Base-by-base conservation (phyloP, 53 echinoderm and acorn worm species). In the Luidia sarsii region DNA sequence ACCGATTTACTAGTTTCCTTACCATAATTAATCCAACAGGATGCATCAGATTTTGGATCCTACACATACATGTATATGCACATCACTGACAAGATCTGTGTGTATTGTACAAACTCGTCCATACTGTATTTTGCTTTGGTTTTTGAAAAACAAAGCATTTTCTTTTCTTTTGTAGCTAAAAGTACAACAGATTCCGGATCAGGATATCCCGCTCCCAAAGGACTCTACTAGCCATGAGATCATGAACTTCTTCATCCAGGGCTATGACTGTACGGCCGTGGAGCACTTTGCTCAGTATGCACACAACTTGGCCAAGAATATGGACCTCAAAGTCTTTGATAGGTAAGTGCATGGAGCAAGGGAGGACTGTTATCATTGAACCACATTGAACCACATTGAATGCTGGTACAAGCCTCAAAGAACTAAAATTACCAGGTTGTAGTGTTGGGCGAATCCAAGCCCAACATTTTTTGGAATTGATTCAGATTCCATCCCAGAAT, bases 251-350 rank as follows among this genome's bases (percentile, higher is more conserved):
- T 82, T 39, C 37, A 79, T 90, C 18, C 82, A 69, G 55, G 95
- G 95, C 11, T 85, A 90, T 83, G 95, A 95, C 50, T 95, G 92
- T 34, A 92, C 90, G 27, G 35, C 80, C 8, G 95, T 95, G 18
- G 95, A 95, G 88, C 95, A 95, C 52, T 95, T 84, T 80, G 88
- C 92, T 41, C 95, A 95, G 55, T 92, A 93, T 50, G 65, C 85
- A 6, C 95, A 95, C 80, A 95, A 93, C 71, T 75, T 95, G 48
- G 90, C 95, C 21, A 92, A 82, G 87, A 90, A 88, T 48, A 90
- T 95, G 90, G 82, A 85, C 20, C 84, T 95, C 10, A 80, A 80
- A 39, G 79, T 93, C 36, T 82, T 87, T 80, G 95, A 90, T 39
- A 92, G 80, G 95, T 95, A 81, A 45, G 55, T 31, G n/a, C n/a